Base-by-base conservation (phyloP, 2,113 vertebrate species). In the Campylorhamphus procurvoides region DNA sequence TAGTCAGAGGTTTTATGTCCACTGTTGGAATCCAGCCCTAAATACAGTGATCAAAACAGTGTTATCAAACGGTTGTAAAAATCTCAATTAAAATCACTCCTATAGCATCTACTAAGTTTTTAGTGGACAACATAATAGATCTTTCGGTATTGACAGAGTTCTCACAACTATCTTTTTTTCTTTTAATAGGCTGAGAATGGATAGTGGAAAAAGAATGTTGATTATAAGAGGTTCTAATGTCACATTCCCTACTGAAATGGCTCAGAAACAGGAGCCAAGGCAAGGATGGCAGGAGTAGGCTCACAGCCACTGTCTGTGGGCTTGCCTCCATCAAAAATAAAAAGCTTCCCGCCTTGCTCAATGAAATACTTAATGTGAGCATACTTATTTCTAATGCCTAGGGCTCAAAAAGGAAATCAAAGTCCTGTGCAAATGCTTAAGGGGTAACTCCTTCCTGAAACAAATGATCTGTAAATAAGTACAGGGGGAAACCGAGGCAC, bases 41-140 rank as follows among this genome's bases (percentile, higher is more conserved):
- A 97, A 96, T 96, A 97, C 59, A 64, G 96, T 97, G 97, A 98
- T 98, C 98, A 98, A 98, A 98, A 98, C 96, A 97, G 78, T 97
- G 97, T 98, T 98, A 98, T 98, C 96, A 98, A 98, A 98, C 5
- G 97, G 98, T 96, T 98, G 95, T 98, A 98, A 98, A 98, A 98
- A 98, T 97, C 95, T 97, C 98, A 97, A 98, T 98, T 98, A 98
- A 98, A 98, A 98, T 97, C 97, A 97, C 89, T 98, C 97, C 96
- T 97, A 94, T 97, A 95, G 96, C 90, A 76, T 97, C 94, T 79
- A 91, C 94, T 96, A 97, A 88, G 93, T 96, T 97, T 97, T 97
- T 96, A 97, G 96, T 87, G 96, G 97, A 90, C 89, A 95, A 91
- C 40, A 91, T 88, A 79, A 96, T 92, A 94, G 94, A 96, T 97